Evolutionary conservation across 2,797 vertebrate species (phyloP).

Genomic region (Tapera naevia): DNA sequence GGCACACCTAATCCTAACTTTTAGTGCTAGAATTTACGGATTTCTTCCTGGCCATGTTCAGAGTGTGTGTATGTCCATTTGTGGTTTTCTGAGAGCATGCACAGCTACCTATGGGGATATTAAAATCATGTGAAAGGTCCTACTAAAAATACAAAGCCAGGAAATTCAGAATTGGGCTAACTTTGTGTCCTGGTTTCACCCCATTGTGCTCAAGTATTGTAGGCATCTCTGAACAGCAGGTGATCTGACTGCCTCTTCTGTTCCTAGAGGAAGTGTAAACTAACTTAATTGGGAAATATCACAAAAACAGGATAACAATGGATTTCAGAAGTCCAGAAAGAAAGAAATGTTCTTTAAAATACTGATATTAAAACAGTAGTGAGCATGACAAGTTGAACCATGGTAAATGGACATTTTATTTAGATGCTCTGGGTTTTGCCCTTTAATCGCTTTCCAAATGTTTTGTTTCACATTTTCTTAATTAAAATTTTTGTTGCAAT

Average conservation of each 20-base stretch:
- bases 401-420: not conserved
- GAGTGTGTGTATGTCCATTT: not conserved
- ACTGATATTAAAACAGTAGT: not conserved
- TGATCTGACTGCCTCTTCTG: slow-evolving; percentile 45
- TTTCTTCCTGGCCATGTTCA: not conserved
- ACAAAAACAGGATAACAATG: slow-evolving; percentile 54
- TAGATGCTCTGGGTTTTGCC: not conserved
- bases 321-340: slow-evolving; percentile 37
- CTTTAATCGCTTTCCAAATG: not conserved
- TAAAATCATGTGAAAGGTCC: slow-evolving; percentile 29
- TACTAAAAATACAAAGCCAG: slow-evolving; percentile 57
- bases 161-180: slow-evolving; percentile 33
- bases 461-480: not conserved
- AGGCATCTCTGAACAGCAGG: slow-evolving; percentile 37
- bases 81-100: not conserved
- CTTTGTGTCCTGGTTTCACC: slow-evolving; percentile 43
- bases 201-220: slow-evolving; percentile 29
- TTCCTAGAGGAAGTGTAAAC: slow-evolving; percentile 47
- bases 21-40: not conserved
- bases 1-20: not conserved
- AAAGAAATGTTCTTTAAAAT: slow-evolving; percentile 49
- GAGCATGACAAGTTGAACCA: not conserved
- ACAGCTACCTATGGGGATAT: not conserved
- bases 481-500: not conserved
- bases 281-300: slow-evolving; percentile 30